Percentiles rank a stretch among this genome's conserved stretches.
Evolutionary conservation across 2,797 vertebrate species (phyloP).

Genomic region (Champsocephalus gunnari): DNA sequence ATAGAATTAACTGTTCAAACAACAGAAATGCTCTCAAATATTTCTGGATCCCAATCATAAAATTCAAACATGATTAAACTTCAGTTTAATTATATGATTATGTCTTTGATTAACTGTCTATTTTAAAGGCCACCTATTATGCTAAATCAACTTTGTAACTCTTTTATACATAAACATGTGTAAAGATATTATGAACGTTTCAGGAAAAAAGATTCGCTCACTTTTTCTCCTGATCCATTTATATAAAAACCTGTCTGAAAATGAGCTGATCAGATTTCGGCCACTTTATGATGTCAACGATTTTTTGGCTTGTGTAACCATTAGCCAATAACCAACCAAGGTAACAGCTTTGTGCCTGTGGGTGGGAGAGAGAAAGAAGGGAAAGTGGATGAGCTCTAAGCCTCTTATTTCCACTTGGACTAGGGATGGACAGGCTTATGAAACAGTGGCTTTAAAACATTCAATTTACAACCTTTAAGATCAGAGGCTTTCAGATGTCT

Average conservation of each 20-base stretch:
- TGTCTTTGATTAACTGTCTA: background rate
- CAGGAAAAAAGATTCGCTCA: too few species aligned
- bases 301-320: too few species aligned
- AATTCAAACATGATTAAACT: background rate
- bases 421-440: constrained; percentile 67
- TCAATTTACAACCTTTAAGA: constrained; percentile 47
- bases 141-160: too few species aligned
- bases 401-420: constrained; percentile 80
- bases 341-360: background rate
- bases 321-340: too few species aligned
- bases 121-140: background rate
- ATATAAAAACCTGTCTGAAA: too few species aligned
- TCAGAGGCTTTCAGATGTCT: constrained; percentile 36
- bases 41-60: background rate
- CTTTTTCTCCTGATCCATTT: too few species aligned
- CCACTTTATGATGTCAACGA: too few species aligned
- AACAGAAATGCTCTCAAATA: background rate
- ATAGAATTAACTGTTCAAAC: background rate
- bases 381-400: constrained; percentile 78
- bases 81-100: background rate
- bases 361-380: constrained; percentile 43
- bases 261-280: too few species aligned
- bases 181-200: too few species aligned
- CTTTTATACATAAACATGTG: too few species aligned
- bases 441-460: constrained; percentile 65